Conservation (phyloP, 2,888 invertebrate genomes). For the Acanthacorydalis orientalis region DNA sequence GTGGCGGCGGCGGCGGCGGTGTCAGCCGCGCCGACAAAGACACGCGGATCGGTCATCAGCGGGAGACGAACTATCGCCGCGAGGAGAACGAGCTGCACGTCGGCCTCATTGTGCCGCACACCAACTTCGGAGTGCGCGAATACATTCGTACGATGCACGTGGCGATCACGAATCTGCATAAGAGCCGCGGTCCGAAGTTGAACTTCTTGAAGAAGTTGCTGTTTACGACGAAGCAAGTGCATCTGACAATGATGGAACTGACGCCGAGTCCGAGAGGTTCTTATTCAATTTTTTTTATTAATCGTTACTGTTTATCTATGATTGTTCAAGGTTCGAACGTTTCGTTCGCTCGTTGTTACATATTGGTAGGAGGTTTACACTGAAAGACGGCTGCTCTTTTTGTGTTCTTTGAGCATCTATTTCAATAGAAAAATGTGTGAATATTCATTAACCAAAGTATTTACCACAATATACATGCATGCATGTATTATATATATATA, state of each 20-base stretch:
- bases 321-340: no score
- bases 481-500: no score
- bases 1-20: background rate
- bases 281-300: slow-evolving; percentile 8
- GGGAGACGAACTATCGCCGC: background rate
- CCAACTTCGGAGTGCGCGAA: slow-evolving; percentile 45
- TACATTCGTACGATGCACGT: slow-evolving; percentile 47
- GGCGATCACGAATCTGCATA: slow-evolving; percentile 40
- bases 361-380: no score
- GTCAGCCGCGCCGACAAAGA: no score
- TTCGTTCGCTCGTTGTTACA: no score
- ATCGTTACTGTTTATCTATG: background rate
- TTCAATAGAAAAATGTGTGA: no score
- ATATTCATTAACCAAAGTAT: no score
- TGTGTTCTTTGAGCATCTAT: no score
- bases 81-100: slow-evolving; percentile 25
- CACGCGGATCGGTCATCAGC: no score
- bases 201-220: slow-evolving; percentile 45
- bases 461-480: no score
- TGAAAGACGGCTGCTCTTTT: no score
- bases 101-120: slow-evolving; percentile 42
- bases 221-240: slow-evolving; percentile 44
- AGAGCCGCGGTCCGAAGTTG: slow-evolving; percentile 35
- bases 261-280: slow-evolving; percentile 63
- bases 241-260: slow-evolving; percentile 47